Base-by-base conservation (phyloP, 2,113 vertebrate genomes). In the Gadus macrocephalus region DNA sequence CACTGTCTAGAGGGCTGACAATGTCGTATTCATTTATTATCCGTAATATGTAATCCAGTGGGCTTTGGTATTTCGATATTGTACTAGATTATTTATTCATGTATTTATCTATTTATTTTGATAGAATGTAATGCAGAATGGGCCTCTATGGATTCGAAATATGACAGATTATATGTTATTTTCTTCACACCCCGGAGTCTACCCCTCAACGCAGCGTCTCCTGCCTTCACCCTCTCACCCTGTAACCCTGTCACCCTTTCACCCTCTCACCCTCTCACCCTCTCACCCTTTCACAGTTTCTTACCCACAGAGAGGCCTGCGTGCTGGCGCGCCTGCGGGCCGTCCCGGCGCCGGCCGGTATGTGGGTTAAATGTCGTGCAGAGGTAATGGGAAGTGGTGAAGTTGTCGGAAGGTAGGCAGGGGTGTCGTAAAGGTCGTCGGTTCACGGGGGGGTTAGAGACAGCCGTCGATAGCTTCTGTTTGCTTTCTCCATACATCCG, bases 311-410 rank as follows among this genome's bases (percentile, higher is more conserved):
- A 68, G 25, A 62, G 73, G 55, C 64, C 78, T 61, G 74, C 71
- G 79, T 55, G 72, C n/a, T 67, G 4, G 31, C 31, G 31, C 31
- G 31, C 77, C 66, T 73, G 16, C 56, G 66, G 60, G 31, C 53
- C 58, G 3, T 58, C 15, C 55, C 12, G 4, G 55, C 4, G 15
- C 55, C 4, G 55, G 65, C 79, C 77, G 68, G 69, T 82, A 70
- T 78, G 86, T 81, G 88, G 91, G 89, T 89, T 83, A 86, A 86
- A 91, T 92, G 92, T 93, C 91, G 87, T 78, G 84, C 88, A 90
- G 89, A 91, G 93, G 93, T 94, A 92, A 94, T 91, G 93, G 93
- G 94, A 95, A 93, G 94, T 94, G 90, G 93, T 92, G 94, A 95
- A 93, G 94, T 94, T 87, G 91, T 93, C 92, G 88, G 82, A 87